phyloP scores from a whole-genome alignment of 2,888 invertebrate genomes.

The Xylophagus ater region DNA sequence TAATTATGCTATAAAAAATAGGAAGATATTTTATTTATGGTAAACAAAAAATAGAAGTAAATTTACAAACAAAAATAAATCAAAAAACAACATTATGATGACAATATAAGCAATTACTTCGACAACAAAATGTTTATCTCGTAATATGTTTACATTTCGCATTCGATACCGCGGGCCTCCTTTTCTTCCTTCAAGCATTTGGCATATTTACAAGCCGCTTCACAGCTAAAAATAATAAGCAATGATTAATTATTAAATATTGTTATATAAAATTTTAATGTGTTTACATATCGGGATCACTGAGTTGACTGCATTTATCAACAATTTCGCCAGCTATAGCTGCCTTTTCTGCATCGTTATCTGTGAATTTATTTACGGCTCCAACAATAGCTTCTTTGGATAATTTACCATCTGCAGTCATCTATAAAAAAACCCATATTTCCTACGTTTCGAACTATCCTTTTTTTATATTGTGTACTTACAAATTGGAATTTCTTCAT shows the following conservation, averaged over 20 bases:
- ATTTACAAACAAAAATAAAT: not conserved
- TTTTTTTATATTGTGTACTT: not conserved
- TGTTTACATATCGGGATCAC: not conserved
- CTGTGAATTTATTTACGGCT: not conserved
- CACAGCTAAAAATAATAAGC: not conserved
- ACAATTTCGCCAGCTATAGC: not conserved
- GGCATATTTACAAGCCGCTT: not conserved
- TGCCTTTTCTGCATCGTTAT: not conserved
- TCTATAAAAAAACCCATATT: too few relatives aligned
- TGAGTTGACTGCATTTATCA: not conserved
- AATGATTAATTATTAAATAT: not conserved
- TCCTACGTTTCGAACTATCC: not conserved
- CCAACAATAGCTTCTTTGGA: not conserved
- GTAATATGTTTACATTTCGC: not conserved
- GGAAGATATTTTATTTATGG: too few relatives aligned
- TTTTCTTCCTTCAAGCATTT: not conserved
- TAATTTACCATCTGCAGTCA: not conserved
- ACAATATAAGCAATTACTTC: not conserved
- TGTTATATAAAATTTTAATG: not conserved
- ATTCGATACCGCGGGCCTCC: not conserved
- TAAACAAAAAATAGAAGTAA: too few relatives aligned
- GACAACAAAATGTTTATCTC: not conserved
- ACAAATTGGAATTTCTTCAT: constrained; percentile 4
- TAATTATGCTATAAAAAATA: too few relatives aligned
- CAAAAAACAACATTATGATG: not conserved